These are phyloP conservation scores for Semnopithecus entellus DNA, from an alignment of 2,113 vertebrate species.

Conservation along the genomic window DNA sequence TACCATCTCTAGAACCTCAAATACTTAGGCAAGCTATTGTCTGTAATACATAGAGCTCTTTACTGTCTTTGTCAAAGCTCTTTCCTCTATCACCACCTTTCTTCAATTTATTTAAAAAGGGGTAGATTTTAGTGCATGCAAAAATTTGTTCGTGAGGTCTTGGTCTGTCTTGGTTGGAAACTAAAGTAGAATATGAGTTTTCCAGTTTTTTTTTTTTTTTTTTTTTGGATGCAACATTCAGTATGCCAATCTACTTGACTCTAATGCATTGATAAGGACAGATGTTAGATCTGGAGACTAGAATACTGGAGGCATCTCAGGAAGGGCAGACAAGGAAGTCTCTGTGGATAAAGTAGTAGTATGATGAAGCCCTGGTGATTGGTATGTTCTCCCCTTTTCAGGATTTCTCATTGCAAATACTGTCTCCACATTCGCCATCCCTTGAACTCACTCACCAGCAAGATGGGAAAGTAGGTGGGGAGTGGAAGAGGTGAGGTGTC, in stretches of 20 bases:
- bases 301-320: not conserved
- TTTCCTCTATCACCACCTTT: not conserved
- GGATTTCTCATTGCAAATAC: not conserved
- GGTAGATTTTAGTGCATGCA: not conserved
- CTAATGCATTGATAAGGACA: not conserved
- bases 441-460: not conserved
- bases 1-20: not conserved
- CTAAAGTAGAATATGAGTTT: not conserved
- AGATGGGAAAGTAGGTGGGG: not conserved
- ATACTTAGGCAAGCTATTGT: not conserved
- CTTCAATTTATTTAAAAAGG: not conserved
- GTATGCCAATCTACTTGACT: not conserved
- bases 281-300: not conserved
- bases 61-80: not conserved
- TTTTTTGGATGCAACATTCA: not conserved
- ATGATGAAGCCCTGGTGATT: not conserved
- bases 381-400: not conserved
- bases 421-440: not conserved
- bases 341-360: accelerated
- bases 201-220: not conserved
- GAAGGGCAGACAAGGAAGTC: not conserved
- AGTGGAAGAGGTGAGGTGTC: not conserved
- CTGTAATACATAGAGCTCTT: not conserved
- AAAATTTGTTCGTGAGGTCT: not conserved
- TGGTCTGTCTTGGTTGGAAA: not conserved